Evolutionary conservation across 2,888 invertebrate genomes (phyloP).

Genomic region (Pediacus dermestoides): DNA sequence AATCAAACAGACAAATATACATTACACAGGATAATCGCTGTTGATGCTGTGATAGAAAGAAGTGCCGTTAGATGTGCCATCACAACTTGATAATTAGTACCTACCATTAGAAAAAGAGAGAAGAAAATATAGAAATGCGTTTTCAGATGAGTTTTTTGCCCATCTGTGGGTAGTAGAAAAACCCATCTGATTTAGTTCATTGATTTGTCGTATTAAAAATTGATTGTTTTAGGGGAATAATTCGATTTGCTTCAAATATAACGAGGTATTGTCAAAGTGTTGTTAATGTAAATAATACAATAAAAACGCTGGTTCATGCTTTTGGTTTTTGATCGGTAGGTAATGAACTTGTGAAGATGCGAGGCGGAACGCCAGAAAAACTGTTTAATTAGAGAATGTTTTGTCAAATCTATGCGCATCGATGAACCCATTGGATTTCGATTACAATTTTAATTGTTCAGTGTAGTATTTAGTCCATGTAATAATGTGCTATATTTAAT

Average conservation of each 20-base stretch:
- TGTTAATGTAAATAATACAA: constrained; percentile 37
- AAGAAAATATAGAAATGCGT: too few species aligned
- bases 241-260: constrained; percentile 44
- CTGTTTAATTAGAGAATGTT: constrained; percentile 45
- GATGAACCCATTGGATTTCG: too few species aligned
- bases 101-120: too few species aligned
- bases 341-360: constrained; percentile 45
- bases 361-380: constrained; percentile 45
- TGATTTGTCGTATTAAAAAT: constrained; percentile 44
- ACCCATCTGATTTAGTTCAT: constrained; percentile 41
- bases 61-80: too few species aligned
- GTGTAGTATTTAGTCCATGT: too few species aligned
- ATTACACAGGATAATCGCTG: constrained; percentile 3
- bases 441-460: too few species aligned
- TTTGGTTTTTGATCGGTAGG: constrained; percentile 28
- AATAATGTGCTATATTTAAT: too few species aligned
- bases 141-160: too few species aligned
- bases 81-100: too few species aligned
- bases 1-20: neutral
- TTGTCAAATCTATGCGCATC: too few species aligned
- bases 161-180: too few species aligned
- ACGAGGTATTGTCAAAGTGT: constrained; percentile 43
- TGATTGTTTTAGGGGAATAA: constrained; percentile 45
- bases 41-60: too few species aligned
- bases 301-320: constrained; percentile 35